A percentile compares a stretch with the other conserved stretches of the same genome.
phyloP scores from a whole-genome alignment of 37 sponge, comb jelly and placozoan genomes.

The Spongia lamella region DNA sequence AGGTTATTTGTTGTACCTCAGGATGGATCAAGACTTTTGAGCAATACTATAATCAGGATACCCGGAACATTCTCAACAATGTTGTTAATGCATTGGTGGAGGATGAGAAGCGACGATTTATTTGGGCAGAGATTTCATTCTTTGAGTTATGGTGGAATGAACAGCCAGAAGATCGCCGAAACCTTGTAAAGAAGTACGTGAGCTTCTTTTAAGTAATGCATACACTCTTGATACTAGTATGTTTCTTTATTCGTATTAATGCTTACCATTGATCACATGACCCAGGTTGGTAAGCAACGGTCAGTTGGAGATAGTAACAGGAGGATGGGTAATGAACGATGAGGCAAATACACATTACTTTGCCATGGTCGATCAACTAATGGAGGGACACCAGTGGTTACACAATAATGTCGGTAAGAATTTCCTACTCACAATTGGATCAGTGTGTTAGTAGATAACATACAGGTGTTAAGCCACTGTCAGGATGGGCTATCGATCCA shows the following conservation, averaged over 20 bases:
- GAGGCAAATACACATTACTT: conserved; percentile 97
- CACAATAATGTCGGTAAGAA: conserved; percentile 52
- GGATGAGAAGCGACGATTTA: conserved; percentile 63
- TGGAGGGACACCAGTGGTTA: conserved; percentile 93
- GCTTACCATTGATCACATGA: not conserved
- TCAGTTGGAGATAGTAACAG: conserved; percentile 94
- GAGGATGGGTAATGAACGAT: conserved; percentile 99
- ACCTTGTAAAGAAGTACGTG: conserved; percentile 58
- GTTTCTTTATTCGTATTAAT: not conserved
- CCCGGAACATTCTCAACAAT: conserved; percentile 70
- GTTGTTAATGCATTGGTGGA: conserved; percentile 53
- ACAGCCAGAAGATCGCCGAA: conserved; percentile 24
- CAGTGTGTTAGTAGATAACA: no score
- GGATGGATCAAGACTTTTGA: conserved; percentile 88
- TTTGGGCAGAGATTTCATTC: conserved; percentile 93
- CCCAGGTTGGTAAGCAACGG: conserved; percentile 64
- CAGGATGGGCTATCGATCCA: conserved; percentile 93
- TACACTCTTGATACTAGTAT: not conserved
- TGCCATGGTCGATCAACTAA: conserved; percentile 92
- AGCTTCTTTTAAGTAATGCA: no score
- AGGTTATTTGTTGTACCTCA: no score
- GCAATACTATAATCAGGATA: conserved; percentile 72
- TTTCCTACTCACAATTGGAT: no score
- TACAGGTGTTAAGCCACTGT: conserved; percentile 60
- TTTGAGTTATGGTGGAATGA: conserved; percentile 89